Percentiles rank a stretch among this genome's conserved stretches.
Conservation (phyloP, 2,888 invertebrate species). For the Eurois occulta region DNA sequence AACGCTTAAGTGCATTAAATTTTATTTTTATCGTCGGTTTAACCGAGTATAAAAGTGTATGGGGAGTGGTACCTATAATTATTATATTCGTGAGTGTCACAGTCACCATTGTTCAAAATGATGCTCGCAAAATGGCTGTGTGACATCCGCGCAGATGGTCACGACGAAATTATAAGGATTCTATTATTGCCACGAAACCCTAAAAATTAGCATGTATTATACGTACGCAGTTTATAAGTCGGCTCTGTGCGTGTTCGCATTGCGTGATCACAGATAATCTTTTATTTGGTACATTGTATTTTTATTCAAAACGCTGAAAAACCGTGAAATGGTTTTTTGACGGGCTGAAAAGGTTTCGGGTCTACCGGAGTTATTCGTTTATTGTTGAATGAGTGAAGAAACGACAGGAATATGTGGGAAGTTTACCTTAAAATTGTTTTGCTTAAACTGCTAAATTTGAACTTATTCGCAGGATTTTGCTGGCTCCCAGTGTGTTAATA, state of each 20-base stretch:
- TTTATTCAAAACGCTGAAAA: conserved; percentile 51
- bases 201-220: conserved; percentile 15
- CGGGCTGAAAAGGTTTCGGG: conserved; percentile 10
- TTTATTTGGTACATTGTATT: conserved; percentile 59
- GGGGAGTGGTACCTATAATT: too few relatives aligned
- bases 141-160: neutral
- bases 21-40: too few relatives aligned
- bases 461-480: neutral
- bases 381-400: conserved; percentile 5
- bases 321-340: conserved; percentile 25
- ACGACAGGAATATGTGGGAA: neutral
- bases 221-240: conserved; percentile 17
- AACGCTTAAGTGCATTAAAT: too few relatives aligned
- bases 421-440: neutral
- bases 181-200: neutral
- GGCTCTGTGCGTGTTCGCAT: conserved; percentile 62
- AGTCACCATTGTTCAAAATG: neutral
- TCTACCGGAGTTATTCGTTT: neutral
- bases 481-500: neutral
- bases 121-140: neutral
- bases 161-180: neutral
- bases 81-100: too few relatives aligned
- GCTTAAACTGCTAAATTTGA: neutral
- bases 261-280: conserved; percentile 71
- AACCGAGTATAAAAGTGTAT: too few relatives aligned